These are phyloP conservation scores for Phaethornis superciliosus DNA, from an alignment of 2,113 vertebrate species.

Conservation along the genomic window DNA sequence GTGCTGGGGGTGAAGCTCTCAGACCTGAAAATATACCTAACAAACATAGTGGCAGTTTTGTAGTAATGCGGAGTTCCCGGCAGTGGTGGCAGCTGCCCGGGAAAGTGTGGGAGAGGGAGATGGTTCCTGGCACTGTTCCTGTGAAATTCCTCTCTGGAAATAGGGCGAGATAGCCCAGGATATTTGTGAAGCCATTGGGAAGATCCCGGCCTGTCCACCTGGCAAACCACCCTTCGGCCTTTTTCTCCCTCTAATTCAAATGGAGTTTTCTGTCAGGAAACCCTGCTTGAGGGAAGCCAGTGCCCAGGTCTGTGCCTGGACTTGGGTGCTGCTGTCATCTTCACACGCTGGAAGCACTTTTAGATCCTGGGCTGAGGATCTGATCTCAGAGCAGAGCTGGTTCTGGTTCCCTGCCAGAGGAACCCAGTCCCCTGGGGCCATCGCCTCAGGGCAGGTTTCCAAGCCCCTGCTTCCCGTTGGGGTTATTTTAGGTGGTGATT, in stretches of 20 bases:
- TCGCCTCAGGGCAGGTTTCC: background rate
- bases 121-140: rapidly evolving
- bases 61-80: rapidly evolving
- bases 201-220: rapidly evolving
- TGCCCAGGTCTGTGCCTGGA: rapidly evolving
- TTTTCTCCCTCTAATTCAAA: rapidly evolving
- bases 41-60: rapidly evolving
- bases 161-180: rapidly evolving
- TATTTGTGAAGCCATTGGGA: rapidly evolving
- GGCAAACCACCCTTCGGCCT: rapidly evolving
- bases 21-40: background rate
- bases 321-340: rapidly evolving
- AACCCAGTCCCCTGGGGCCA: rapidly evolving
- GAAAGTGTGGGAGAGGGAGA: too few species aligned
- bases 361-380: rapidly evolving
- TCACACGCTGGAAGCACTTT: rapidly evolving
- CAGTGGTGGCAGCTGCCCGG: rapidly evolving
- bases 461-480: rapidly evolving
- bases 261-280: rapidly evolving
- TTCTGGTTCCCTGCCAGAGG: background rate
- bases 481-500: background rate
- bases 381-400: background rate
- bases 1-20: background rate
- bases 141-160: rapidly evolving
- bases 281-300: background rate